Evolutionary conservation across 2,113 vertebrate species (phyloP), one percentile per base, ranked within the genome.

Genomic region (Podarcis cretensis): DNA sequence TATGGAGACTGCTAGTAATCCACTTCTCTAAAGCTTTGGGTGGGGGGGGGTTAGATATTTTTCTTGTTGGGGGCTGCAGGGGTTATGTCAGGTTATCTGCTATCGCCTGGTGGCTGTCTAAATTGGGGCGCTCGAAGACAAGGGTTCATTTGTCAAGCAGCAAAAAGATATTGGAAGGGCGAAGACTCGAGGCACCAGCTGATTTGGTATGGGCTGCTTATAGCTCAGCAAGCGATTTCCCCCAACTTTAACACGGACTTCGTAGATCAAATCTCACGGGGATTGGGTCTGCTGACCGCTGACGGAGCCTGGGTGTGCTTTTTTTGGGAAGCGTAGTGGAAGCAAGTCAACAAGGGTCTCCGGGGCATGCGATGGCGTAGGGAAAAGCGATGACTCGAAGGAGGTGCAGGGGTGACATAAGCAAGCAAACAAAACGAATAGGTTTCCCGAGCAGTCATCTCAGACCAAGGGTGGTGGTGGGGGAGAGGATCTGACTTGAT

Each of bases 1-100:
- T 18, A 92, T 6, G 7, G 86, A 95, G 93, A 93, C 95, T 95
- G 95, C 92, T 95, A 95, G 90, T 93, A 96, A 96, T 92, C 90
- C 90, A 92, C 95, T 96, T 96, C 95, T 90, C 88, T 91, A 94
- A 96, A 93, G 90, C 21, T 95, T 95, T 97, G 94, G 95, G 95
- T 54, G 88, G 83, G 20, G 71, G 14, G 3, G 27, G 40, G 3
- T 37, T 3, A 32, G 30, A 73, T 35, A 90, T 81, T 95, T 83
- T 94, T 94, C 74, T 94, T 95, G 92, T 94, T 88, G 94, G 90
- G 88, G 90, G 89, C 81, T 90, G 88, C 81, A 92, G 84, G 81
- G 95, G 89, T 94, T 94, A 89, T 93, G 96, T 95, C 40, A 35
- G 94, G 92, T 89, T 87, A 75, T 89, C 92, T 95, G 92, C 92